A percentile compares a stretch with the other conserved stretches of the same genome.
Evolutionary conservation across 2,888 invertebrate species (phyloP).

Genomic region (Drosophila nigricruria): DNA sequence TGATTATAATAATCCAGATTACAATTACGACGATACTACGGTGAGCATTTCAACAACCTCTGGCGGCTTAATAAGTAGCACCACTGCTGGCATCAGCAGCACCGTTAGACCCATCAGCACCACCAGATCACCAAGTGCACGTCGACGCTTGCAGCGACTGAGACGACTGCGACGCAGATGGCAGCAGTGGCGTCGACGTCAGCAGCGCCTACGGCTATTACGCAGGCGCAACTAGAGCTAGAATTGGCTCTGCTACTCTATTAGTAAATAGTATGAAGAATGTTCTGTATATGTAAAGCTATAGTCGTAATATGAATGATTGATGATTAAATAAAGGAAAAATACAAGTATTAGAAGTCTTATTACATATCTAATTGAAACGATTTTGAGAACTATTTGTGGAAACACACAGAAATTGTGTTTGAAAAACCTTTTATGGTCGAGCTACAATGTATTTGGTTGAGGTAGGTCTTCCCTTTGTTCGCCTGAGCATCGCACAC

Average conservation of each 20-base stretch:
- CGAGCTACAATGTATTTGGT: constrained; percentile 1
- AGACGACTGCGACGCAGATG: not conserved
- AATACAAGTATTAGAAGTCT: too few species aligned
- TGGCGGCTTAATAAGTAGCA: too few species aligned
- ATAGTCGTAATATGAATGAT: not conserved
- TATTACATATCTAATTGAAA: too few species aligned
- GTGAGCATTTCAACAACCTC: not conserved
- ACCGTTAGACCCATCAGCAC: not conserved
- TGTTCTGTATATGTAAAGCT: not conserved
- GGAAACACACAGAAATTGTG: not conserved
- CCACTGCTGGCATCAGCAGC: not conserved
- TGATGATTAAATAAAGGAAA: not conserved
- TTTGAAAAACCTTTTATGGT: not conserved
- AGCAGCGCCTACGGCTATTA: not conserved
- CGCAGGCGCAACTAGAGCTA: not conserved
- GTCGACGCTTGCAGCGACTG: not conserved
- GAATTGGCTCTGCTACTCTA: too few species aligned
- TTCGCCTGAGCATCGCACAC: constrained; percentile 6
- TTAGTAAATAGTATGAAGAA: not conserved
- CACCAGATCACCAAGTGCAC: not conserved
- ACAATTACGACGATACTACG: not conserved
- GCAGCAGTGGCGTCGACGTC: not conserved
- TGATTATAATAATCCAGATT: not conserved
- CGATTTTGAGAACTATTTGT: too few species aligned
- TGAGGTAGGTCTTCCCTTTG: constrained; percentile 35